A percentile compares a stretch with the other conserved stretches of the same genome.
Conservation (phyloP, 2,888 invertebrate genomes). For the Lampropteryx suffumata region DNA sequence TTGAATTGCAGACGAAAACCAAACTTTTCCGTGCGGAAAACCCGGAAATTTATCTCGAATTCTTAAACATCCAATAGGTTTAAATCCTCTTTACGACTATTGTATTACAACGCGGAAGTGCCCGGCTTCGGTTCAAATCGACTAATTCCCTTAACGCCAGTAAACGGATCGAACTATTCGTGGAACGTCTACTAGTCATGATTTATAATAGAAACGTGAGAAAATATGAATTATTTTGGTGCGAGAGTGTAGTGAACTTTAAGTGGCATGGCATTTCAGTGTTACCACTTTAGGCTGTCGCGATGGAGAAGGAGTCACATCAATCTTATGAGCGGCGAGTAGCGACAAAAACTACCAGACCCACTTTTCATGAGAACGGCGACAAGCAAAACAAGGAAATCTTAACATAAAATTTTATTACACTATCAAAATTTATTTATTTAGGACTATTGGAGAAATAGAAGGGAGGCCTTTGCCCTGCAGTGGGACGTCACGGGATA, state of each 20-base stretch:
- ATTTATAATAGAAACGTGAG: constrained; percentile 68
- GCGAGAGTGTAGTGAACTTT: constrained; percentile 35
- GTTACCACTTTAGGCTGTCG: constrained; percentile 19
- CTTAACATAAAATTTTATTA: too few relatives aligned
- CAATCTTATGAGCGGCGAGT: constrained; percentile 8
- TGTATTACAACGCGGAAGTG: constrained; percentile 59
- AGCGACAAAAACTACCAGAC: constrained; percentile 10
- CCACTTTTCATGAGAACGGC: constrained; percentile 1
- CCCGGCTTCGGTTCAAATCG: constrained; percentile 49
- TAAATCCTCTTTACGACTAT: constrained; percentile 23
- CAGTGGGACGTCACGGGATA: too few relatives aligned
- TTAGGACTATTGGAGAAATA: too few relatives aligned
- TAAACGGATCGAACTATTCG: constrained; percentile 69
- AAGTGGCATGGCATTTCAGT: constrained; percentile 17
- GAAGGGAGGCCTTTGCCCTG: too few relatives aligned
- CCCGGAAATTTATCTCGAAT: neutral
- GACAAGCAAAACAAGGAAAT: constrained; percentile 12
- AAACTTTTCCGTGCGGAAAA: constrained; percentile 2
- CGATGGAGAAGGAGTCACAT: constrained; percentile 18
- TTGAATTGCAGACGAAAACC: constrained; percentile 1
- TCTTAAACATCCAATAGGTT: constrained; percentile 6
- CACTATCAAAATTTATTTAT: too few relatives aligned
- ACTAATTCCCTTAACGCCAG: constrained; percentile 65
- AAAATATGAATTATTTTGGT: constrained; percentile 59
- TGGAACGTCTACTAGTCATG: constrained; percentile 64